Base-by-base conservation (phyloP, 2,888 invertebrate species). In the Eremobia ochroleuca region DNA sequence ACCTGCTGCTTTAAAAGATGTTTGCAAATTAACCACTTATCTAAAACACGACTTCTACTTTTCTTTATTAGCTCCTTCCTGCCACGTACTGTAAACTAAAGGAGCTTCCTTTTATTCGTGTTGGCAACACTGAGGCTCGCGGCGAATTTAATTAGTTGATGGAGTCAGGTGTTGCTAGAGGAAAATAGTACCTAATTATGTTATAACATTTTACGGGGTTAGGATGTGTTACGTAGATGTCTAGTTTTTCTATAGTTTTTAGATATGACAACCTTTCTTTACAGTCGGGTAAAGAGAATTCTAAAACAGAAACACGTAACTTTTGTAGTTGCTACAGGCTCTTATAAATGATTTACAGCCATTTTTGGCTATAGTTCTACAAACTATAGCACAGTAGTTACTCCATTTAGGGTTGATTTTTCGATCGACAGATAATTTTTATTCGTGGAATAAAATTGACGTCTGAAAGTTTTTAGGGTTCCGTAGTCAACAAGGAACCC, bases 71-170 rank as follows among this genome's bases (percentile, higher is more conserved):
- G 28, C 46, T 49, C 61, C 11, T 61, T 62, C 52, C 65, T 66
- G 15, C 15, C 69, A 69, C 43, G 58, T 67, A 73, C 79, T 71
- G 75, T 75, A 61, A 72, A 80, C 62, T 76, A 80, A 85, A 75
- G 65, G 61, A 71, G 75, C 82, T 79, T 69, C 76, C 82, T 85
- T 85, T 83, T 83, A 83, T 83, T 83, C 65, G 21, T 49, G 82
- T 37, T 85, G 69, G 82, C 64, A 85, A 70, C 82, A 83, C 83
- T 73, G 82, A 75, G 31, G 61, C 70, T 68, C 55, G 70, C 73
- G 65, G 77, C 28, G 59, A 86, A 85, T 77, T 81, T 79, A 86
- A 84, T 85, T 86, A 86, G 76, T 71, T 85, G 84, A 85, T 85
- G 81, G 86, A 81, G 81, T 77, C 81, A 85, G 78, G 86, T 86